These are phyloP conservation scores for Gopherus evgoodei DNA, from an alignment of 2,113 vertebrate species.

Conservation along the genomic window DNA sequence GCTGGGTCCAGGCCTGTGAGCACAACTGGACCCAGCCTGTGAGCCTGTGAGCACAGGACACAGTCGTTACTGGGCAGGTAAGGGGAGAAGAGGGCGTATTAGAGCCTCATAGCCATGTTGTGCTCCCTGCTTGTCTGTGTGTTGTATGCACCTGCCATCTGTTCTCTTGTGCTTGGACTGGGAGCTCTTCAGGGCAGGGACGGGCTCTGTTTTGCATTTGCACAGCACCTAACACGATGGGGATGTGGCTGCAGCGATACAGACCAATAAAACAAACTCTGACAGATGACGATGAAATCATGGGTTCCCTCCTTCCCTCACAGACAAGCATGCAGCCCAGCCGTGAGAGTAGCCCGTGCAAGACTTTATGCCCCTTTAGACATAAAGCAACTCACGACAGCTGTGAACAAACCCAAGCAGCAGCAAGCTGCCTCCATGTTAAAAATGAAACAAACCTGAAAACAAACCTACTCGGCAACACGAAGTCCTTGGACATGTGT, in stretches of 20 bases:
- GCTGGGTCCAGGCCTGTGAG: not conserved
- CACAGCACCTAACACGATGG: not conserved
- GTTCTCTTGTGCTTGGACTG: not conserved
- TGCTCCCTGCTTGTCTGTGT: rapidly evolving
- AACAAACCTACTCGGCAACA: not conserved
- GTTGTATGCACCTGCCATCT: rapidly evolving
- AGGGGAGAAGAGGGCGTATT: rapidly evolving
- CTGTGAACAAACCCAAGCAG: not conserved
- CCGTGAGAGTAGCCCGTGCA: not conserved
- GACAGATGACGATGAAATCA: not conserved
- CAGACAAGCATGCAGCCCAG: not conserved
- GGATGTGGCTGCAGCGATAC: not conserved
- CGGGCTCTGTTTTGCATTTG: not conserved
- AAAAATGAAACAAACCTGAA: not conserved
- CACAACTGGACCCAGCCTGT: too few species aligned
- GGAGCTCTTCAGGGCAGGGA: not conserved
- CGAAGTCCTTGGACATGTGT: not conserved
- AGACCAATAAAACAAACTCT: not conserved
- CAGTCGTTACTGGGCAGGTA: rapidly evolving
- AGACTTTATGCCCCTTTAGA: not conserved
- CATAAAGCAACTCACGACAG: not conserved
- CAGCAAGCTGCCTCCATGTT: not conserved
- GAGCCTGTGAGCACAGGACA: not conserved
- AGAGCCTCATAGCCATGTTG: not conserved
- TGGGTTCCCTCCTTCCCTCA: not conserved